phyloP scores from a whole-genome alignment of 2,888 invertebrate species.

The Diaprepes abbreviatus region DNA sequence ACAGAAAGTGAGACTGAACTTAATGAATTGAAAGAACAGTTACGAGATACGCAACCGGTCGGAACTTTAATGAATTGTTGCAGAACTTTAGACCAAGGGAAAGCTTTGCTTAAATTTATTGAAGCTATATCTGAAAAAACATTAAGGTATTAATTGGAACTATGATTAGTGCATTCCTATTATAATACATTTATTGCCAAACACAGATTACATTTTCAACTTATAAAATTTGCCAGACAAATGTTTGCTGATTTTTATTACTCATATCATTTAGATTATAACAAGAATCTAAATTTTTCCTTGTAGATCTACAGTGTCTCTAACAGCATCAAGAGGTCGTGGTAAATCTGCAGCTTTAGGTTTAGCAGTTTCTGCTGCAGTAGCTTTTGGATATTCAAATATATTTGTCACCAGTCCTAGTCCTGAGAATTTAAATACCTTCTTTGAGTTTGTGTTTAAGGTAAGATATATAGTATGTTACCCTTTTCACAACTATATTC shows the following conservation, averaged over 20 bases:
- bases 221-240: too few relatives aligned
- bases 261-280: too few relatives aligned
- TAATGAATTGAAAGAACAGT: slow-evolving; percentile 81
- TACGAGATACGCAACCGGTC: slow-evolving; percentile 93
- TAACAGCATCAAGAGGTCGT: slow-evolving; percentile 96
- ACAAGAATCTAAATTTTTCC: too few relatives aligned
- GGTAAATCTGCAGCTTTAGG: slow-evolving; percentile 99
- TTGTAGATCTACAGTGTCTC: slow-evolving; percentile 86
- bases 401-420: slow-evolving; percentile 98
- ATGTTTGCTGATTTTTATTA: too few relatives aligned
- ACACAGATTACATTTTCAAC: too few relatives aligned
- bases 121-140: slow-evolving; percentile 96
- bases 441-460: slow-evolving; percentile 97
- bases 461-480: slow-evolving; percentile 66
- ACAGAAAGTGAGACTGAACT: slow-evolving; percentile 75
- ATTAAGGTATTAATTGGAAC: too few relatives aligned
- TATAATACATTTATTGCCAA: too few relatives aligned
- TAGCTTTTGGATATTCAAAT: slow-evolving; percentile 87
- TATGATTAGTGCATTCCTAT: too few relatives aligned
- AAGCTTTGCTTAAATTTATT: slow-evolving; percentile 92
- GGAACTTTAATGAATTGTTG: slow-evolving; percentile 90
- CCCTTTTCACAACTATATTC: too few relatives aligned
- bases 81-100: slow-evolving; percentile 94
- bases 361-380: slow-evolving; percentile 88
- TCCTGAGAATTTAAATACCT: slow-evolving; percentile 96